Evolutionary conservation across 2,888 invertebrate genomes (phyloP).

Genomic region (Griposia aprilina): DNA sequence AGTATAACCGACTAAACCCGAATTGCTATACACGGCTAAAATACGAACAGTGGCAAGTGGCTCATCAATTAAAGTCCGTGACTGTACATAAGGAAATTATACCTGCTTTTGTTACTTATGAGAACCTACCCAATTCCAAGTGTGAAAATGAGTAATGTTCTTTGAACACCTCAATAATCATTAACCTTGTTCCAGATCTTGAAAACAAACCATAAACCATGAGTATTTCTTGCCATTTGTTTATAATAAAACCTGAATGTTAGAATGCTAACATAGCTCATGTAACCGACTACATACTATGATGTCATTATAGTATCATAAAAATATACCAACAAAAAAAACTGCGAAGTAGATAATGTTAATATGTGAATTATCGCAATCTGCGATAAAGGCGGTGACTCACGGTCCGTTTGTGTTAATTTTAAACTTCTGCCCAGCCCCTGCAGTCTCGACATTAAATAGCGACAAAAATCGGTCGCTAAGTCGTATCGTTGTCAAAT

Average conservation of each 20-base stretch:
- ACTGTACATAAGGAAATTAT: too few relatives aligned
- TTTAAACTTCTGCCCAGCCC: slow-evolving; percentile 37
- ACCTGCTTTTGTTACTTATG: neutral
- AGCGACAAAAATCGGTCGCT: too few relatives aligned
- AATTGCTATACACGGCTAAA: too few relatives aligned
- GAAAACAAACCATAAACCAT: slow-evolving; percentile 24
- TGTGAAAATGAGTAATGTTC: neutral
- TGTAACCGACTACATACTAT: slow-evolving; percentile 2
- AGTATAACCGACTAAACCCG: too few relatives aligned
- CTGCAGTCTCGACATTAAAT: too few relatives aligned
- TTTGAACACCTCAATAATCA: neutral
- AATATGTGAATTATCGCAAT: slow-evolving; percentile 44
- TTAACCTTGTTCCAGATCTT: slow-evolving; percentile 24
- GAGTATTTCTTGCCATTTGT: neutral
- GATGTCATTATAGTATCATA: slow-evolving; percentile 33
- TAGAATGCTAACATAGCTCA: neutral
- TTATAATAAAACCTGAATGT: neutral
- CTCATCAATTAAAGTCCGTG: too few relatives aligned
- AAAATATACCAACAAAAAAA: slow-evolving; percentile 29
- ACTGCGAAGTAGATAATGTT: slow-evolving; percentile 16
- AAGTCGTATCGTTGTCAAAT: too few relatives aligned
- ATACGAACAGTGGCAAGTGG: too few relatives aligned
- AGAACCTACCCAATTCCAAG: neutral
- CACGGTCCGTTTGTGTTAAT: slow-evolving; percentile 46
- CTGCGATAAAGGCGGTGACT: slow-evolving; percentile 44